Percentiles rank a stretch among this genome's conserved stretches.
phyloP scores from a whole-genome alignment of 2,888 invertebrate species.

The Mesorhabditis belari region DNA sequence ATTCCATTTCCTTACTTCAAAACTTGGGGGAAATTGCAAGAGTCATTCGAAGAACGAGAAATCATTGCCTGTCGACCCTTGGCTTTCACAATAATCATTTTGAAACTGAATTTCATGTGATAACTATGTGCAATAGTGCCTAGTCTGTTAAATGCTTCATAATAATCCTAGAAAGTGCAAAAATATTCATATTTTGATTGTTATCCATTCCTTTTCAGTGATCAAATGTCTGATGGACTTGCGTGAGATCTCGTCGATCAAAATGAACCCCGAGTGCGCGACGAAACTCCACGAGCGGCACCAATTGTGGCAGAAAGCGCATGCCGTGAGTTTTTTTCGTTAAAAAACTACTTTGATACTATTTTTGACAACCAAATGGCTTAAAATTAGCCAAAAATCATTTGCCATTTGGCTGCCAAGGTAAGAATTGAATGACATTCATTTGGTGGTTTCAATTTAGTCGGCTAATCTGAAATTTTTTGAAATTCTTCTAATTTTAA shows the following conservation, averaged over 20 bases:
- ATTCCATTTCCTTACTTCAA: too few species aligned
- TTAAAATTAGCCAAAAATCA: neutral
- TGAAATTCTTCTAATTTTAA: neutral
- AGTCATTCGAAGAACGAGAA: too few species aligned
- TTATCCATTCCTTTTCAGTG: slow-evolving; percentile 27
- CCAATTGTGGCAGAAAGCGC: slow-evolving; percentile 50
- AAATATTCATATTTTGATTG: neutral
- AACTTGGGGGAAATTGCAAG: too few species aligned
- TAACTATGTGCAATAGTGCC: neutral
- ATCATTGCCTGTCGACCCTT: too few species aligned
- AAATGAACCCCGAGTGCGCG: slow-evolving; percentile 36
- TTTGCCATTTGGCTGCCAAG: too few species aligned
- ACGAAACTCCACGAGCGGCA: slow-evolving; percentile 45
- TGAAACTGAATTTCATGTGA: neutral
- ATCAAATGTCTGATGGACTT: slow-evolving; percentile 50
- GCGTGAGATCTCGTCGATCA: slow-evolving; percentile 26
- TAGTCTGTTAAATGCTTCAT: neutral
- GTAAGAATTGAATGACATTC: too few species aligned
- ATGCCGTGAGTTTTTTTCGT: slow-evolving; percentile 24
- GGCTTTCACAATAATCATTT: too few species aligned
- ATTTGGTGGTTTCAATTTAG: too few species aligned
- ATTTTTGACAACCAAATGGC: neutral
- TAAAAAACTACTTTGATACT: neutral
- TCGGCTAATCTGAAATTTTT: neutral
- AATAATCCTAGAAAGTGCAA: neutral